Base-by-base conservation (phyloP, 2,113 vertebrate species). In the Sorex araneus region DNA sequence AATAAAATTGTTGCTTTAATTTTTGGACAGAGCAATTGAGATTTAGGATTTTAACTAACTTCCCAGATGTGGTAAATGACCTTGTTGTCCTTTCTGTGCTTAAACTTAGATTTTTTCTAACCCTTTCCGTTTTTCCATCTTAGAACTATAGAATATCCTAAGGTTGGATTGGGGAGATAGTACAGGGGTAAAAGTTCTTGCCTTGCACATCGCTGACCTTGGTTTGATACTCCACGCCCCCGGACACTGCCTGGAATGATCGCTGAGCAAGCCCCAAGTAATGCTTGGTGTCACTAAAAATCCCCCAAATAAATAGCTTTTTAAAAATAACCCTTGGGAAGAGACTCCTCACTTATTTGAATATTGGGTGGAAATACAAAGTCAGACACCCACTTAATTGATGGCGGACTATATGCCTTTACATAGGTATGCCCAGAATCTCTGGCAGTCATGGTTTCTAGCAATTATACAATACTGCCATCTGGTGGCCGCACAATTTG, bases 381-480 rank as follows among this genome's bases (percentile, higher is more conserved):
- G 91, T 30, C 21, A 32, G n/a, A 34, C 28, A 50, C 75, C 21
- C 66, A 79, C 77, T 13, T 15, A 27, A 67, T 90, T 71, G n/a
- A 70, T 30, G 25, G n/a, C 30, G 50, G 30, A 63, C 21, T 23
- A 60, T 60, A 23, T 60, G 21, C 57, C 19, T 8, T 7, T 19
- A 60, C 6, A 19, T 19, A 60, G 16, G 15, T 60, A 60, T 60
- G 21, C 57, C 18, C 21, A 23, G 47, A 87, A 73, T 13, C 30
- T n/a, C 45, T 21, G 8, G 0, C 0, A 2, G 1, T 21, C 27
- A 13, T 71, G 25, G 30, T 77, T 92, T 93, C 80, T 75, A 83
- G 40, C 66, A 64, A 8, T 92, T 91, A 78, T 92, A 45, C 95
- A 91, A 91, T 93, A 60, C 94, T 96, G 96, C 96, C 96, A 95